phyloP scores from a whole-genome alignment of 2,113 vertebrate species.

The Sapayoa aenigma region DNA sequence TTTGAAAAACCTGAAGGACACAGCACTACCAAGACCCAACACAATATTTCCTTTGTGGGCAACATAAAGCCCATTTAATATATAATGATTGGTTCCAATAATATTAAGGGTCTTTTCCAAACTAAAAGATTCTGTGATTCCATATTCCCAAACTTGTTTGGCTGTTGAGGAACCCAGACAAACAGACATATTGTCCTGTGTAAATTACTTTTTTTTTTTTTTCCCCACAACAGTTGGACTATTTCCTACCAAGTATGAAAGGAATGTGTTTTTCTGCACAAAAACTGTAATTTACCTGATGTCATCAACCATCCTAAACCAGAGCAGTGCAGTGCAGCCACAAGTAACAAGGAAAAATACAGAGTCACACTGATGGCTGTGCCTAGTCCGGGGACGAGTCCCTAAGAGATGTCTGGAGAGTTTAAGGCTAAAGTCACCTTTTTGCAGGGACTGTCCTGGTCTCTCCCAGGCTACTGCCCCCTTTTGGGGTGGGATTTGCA shows the following conservation, averaged over 20 bases:
- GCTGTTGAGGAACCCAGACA: neutral
- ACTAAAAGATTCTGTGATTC: neutral
- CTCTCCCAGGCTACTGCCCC: neutral
- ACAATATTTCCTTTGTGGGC: neutral
- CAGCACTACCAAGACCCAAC: neutral
- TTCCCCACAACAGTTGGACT: neutral
- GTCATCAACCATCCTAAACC: neutral
- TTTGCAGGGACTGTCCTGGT: neutral
- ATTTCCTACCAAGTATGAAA: neutral
- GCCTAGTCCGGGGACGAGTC: rapidly evolving
- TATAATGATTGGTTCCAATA: neutral
- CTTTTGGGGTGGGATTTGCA: neutral
- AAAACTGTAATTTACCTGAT: neutral
- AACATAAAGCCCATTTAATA: neutral
- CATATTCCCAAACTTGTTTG: neutral
- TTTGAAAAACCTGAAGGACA: neutral
- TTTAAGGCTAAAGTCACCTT: neutral
- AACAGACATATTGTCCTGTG: neutral
- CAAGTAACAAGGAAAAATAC: neutral
- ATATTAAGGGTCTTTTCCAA: neutral
- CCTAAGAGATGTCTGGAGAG: neutral
- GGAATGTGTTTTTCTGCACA: neutral
- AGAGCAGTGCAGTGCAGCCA: neutral
- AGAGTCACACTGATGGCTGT: neutral
- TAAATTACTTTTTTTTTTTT: neutral